Conservation (phyloP, 2,113 vertebrate species). For the Sinocyclocheilus anshuiensis region DNA sequence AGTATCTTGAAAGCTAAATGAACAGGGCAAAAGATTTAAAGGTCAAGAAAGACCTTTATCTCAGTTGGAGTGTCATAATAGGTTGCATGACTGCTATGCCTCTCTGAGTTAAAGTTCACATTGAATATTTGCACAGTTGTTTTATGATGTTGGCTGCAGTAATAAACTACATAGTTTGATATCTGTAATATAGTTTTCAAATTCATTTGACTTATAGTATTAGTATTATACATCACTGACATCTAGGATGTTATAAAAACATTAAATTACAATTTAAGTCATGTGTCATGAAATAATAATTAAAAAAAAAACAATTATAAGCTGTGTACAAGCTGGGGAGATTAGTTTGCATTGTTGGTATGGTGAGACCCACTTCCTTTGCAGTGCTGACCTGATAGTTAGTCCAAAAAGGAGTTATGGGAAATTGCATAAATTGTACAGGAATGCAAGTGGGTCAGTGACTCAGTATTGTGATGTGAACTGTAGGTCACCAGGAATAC, state of each 20-base stretch:
- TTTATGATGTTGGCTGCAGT: slow-evolving; percentile 22
- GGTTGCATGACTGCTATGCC: background rate
- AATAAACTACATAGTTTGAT: background rate
- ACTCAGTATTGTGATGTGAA: slow-evolving; percentile 26
- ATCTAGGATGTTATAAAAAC: background rate
- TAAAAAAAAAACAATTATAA: background rate
- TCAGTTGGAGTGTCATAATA: background rate
- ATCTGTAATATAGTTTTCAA: background rate
- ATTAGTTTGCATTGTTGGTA: background rate
- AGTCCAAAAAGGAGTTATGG: background rate
- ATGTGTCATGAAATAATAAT: background rate
- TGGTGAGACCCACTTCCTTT: background rate
- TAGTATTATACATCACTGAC: background rate
- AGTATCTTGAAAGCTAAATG: background rate
- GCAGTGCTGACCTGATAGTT: slow-evolving; percentile 6
- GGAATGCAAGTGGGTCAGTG: slow-evolving; percentile 43
- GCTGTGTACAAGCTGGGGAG: background rate
- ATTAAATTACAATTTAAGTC: background rate
- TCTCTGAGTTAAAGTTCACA: slow-evolving; percentile 32
- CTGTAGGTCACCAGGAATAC: slow-evolving; percentile 19
- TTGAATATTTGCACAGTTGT: background rate
- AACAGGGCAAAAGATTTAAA: slow-evolving; percentile 21
- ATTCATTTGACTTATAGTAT: background rate
- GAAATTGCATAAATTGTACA: slow-evolving; percentile 15
- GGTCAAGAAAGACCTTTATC: background rate